Conservation (phyloP, 2,113 vertebrate species). For the Paraplagusia blochii region DNA sequence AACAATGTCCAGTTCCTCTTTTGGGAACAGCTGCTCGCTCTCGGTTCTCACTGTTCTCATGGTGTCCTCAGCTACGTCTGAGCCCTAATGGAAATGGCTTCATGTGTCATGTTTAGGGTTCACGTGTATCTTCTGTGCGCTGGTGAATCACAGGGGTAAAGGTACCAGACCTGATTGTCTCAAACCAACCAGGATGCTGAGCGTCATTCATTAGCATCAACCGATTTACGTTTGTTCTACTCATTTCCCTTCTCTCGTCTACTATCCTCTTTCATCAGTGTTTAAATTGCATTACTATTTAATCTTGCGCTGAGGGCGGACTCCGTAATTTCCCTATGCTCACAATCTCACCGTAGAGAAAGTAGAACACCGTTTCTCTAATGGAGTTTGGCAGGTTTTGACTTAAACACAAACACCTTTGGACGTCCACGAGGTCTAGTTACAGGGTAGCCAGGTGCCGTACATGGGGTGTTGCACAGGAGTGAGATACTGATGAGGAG, state of each 20-base stretch:
- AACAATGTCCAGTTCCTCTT: conserved; percentile 68
- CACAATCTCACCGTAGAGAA: conserved; percentile 8
- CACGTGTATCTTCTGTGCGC: background rate
- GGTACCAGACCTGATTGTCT: background rate
- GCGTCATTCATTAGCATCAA: conserved; percentile 12
- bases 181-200: conserved; percentile 3
- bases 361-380: conserved; percentile 2
- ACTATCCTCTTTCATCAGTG: conserved; percentile 8
- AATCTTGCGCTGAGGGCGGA: conserved; percentile 2
- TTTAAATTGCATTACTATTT: conserved; percentile 1
- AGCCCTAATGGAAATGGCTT: background rate
- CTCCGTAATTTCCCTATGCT: conserved; percentile 21
- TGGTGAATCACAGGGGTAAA: background rate
- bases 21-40: conserved; percentile 37
- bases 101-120: background rate
- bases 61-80: background rate
- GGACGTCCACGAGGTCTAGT: conserved; percentile 70
- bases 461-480: conserved; percentile 77
- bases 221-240: conserved; percentile 29
- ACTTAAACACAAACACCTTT: conserved; percentile 10
- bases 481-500: conserved; percentile 61
- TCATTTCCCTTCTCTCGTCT: conserved; percentile 13
- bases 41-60: background rate
- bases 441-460: conserved; percentile 93
- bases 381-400: conserved; percentile 5